Base-by-base conservation (phyloP, 2,888 invertebrate species). In the Onthophagus sagittarius region DNA sequence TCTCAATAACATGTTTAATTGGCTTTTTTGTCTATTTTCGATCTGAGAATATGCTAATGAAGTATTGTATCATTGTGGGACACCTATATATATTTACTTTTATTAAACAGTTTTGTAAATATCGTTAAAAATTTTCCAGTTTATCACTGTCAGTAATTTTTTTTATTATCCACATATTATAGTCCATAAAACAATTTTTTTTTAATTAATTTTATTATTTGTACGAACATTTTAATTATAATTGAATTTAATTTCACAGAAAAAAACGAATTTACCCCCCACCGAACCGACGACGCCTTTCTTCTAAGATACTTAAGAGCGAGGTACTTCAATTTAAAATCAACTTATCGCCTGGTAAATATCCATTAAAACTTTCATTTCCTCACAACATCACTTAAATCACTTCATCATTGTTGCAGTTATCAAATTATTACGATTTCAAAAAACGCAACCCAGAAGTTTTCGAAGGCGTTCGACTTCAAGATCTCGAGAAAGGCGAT, bases 371-470 rank as follows among this genome's bases (percentile, higher is more conserved):
- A 9, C 14, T 53, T 62, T 15, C 14, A 63, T 14, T 63, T 63
- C 15, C 14, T 15, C n/a, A n/a, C 11, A 70, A 13, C 62, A 63
- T 64, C 4, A 2, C 11, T 23, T 65, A 72, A 67, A 14, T 71
- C 13, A 14, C 72, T 62, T 5, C 13, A 9, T 15, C 62, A 67
- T 63, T 64, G 74, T 71, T 89, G 78, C 85, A 93, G 93, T 85
- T 94, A 78, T 91, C 90, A 71, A 93, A 92, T 81, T 94, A 94
- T 83, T 92, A 89, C 80, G 88, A 89, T 77, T 94, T 94, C 82
- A 92, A 91, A 79, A 91, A 92, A 80, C 89, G 90, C 13, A 91
- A 94, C 81, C 90, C 91, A 1, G 88, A 90, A 67, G 87, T 91
- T 74, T 91, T 91, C 77, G 89, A 90, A 74, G 89, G 91, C 76